These are phyloP conservation scores for Suillia variegata DNA, from an alignment of 2,888 invertebrate species.

Conservation along the genomic window DNA sequence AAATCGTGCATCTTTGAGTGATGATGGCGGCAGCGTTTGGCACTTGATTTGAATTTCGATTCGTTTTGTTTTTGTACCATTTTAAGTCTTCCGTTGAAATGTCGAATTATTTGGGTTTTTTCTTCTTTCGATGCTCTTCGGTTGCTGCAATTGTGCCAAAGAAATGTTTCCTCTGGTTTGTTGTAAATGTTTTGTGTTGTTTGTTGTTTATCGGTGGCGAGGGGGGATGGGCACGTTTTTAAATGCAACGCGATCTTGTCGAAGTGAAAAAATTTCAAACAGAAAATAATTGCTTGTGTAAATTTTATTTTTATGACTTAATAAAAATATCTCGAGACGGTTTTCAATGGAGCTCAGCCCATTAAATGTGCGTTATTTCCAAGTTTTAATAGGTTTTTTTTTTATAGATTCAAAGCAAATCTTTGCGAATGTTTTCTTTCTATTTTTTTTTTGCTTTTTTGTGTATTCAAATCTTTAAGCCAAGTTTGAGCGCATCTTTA, in stretches of 20 bases:
- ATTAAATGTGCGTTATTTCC: too few relatives aligned
- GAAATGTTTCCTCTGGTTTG: not conserved
- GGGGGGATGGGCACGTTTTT: not conserved
- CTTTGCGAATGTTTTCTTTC: too few relatives aligned
- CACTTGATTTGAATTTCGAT: too few relatives aligned
- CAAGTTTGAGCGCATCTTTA: too few relatives aligned
- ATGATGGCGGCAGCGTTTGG: not conserved
- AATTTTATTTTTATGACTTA: not conserved
- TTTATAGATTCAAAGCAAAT: too few relatives aligned
- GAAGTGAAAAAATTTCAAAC: not conserved
- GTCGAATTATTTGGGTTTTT: too few relatives aligned
- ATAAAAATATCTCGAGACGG: not conserved
- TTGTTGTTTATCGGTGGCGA: not conserved
- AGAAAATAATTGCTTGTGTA: not conserved
- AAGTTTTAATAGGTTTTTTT: too few relatives aligned
- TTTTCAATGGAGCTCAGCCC: too few relatives aligned
- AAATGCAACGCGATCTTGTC: not conserved
- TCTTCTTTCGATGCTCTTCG: too few relatives aligned
- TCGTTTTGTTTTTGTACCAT: not conserved
- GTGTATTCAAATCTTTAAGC: too few relatives aligned
- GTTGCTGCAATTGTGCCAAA: not conserved
- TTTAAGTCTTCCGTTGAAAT: not conserved
- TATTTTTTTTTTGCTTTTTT: too few relatives aligned
- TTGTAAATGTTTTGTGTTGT: too few relatives aligned
- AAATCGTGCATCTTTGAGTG: not conserved